Evolutionary conservation across 2,113 vertebrate genomes (phyloP).

Genomic region (Syngnathoides biaculeatus): DNA sequence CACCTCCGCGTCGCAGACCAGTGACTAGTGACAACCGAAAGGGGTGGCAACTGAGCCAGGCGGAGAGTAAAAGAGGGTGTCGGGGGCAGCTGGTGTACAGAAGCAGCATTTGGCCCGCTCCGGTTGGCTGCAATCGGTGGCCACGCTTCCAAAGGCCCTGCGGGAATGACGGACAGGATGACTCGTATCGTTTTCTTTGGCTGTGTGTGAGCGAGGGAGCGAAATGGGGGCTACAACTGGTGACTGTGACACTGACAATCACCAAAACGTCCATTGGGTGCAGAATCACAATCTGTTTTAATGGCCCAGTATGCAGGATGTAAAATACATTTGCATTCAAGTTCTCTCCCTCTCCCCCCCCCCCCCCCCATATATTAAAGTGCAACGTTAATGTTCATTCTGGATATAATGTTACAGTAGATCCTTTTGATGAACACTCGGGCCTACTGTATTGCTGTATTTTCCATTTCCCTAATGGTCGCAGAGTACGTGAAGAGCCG

Average conservation of each 20-base stretch:
- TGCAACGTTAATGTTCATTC: too few relatives aligned
- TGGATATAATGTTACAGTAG: too few relatives aligned
- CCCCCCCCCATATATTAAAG: too few relatives aligned
- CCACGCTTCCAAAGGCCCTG: constrained; percentile 59
- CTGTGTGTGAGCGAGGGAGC: constrained; percentile 18
- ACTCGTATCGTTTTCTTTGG: constrained; percentile 51
- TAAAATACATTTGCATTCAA: too few relatives aligned
- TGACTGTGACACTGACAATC: constrained; percentile 53
- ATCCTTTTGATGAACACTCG: too few relatives aligned
- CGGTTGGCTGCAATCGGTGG: constrained; percentile 63
- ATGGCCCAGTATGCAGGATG: too few relatives aligned
- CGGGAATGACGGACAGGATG: constrained; percentile 50
- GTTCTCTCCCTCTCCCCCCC: too few relatives aligned
- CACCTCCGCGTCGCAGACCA: constrained; percentile 29
- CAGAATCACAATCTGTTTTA: constrained; percentile 49
- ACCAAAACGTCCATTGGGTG: constrained; percentile 26
- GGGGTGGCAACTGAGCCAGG: constrained; percentile 41
- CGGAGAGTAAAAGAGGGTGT: constrained; percentile 35
- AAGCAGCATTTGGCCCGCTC: constrained; percentile 54
- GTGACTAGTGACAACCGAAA: constrained; percentile 47
- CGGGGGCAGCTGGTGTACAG: constrained; percentile 47
- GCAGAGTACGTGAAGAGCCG: too few relatives aligned
- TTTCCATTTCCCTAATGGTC: too few relatives aligned
- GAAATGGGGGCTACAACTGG: constrained; percentile 42
- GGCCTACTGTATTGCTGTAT: too few relatives aligned